Percentiles rank a stretch among this genome's conserved stretches.
Conservation (phyloP, 2,797 vertebrate species). For the Sternotherus odoratus region DNA sequence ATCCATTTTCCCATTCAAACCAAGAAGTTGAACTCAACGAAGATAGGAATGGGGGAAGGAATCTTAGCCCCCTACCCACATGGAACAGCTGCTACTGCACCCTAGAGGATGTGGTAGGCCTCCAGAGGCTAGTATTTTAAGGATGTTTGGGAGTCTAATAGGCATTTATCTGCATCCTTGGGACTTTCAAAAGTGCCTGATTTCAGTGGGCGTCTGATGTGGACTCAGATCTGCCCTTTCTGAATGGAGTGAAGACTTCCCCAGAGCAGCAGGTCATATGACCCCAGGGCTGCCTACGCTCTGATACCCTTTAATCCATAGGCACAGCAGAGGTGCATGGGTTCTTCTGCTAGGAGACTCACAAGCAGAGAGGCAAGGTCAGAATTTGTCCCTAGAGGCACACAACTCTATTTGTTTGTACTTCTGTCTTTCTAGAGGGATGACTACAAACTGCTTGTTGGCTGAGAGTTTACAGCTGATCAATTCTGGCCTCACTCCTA, state of each 20-base stretch:
- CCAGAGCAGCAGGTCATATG: not conserved
- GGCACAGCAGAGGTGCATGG: no score
- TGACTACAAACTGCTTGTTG: not conserved
- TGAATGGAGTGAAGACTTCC: not conserved
- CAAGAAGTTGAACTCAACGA: not conserved
- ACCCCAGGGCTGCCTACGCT: not conserved
- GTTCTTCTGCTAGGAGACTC: not conserved
- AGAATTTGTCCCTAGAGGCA: not conserved
- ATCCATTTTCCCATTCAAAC: not conserved
- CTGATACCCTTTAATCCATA: not conserved
- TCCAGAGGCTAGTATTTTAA: not conserved
- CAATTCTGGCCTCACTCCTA: not conserved
- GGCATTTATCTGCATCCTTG: no score
- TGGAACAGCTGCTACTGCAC: not conserved
- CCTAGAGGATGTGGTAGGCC: not conserved
- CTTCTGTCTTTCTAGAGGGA: not conserved
- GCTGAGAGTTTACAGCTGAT: not conserved
- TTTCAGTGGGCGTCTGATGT: no score
- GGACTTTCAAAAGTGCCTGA: not conserved
- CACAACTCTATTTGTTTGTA: not conserved
- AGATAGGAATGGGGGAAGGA: not conserved
- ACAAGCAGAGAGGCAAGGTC: not conserved
- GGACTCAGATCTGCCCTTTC: not conserved
- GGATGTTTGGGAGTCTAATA: not conserved
- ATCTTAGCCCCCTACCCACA: not conserved